Percentiles rank a stretch among this genome's conserved stretches.
Evolutionary conservation across 2,797 vertebrate genomes (phyloP).

Genomic region (Synanceia verrucosa): DNA sequence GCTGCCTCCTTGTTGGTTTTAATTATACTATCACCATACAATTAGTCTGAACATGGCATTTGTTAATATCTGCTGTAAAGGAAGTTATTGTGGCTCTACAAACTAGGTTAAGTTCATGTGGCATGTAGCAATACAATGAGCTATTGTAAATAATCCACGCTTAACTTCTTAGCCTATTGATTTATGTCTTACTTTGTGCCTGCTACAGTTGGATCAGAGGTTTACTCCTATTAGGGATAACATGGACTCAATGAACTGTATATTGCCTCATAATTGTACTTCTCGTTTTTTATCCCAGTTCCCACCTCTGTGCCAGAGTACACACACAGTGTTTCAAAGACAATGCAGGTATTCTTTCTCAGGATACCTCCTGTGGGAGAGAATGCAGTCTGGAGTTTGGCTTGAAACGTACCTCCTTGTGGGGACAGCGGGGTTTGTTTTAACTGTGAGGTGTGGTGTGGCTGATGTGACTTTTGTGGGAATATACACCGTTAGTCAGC

Average conservation of each 20-base stretch:
- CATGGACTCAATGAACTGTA: constrained; percentile 38
- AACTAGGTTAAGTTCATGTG: constrained; percentile 52
- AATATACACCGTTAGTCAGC: constrained; percentile 1
- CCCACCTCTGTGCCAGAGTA: constrained; percentile 45
- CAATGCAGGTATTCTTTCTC: constrained; percentile 55
- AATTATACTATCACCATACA: neutral
- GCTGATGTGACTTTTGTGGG: constrained; percentile 27
- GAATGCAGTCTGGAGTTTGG: constrained; percentile 41
- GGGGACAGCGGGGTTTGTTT: constrained; percentile 47
- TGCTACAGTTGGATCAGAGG: constrained; percentile 35
- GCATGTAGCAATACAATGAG: constrained; percentile 47
- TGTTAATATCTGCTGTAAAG: constrained; percentile 46
- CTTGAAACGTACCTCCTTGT: constrained; percentile 41
- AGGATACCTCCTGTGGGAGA: constrained; percentile 46
- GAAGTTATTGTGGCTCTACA: constrained; percentile 27
- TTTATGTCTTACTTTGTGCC: constrained; percentile 51
- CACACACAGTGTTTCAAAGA: constrained; percentile 47
- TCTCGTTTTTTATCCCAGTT: constrained; percentile 30
- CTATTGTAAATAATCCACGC: constrained; percentile 52
- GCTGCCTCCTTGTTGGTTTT: neutral
- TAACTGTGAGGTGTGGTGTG: constrained; percentile 38
- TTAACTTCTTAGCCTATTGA: constrained; percentile 66
- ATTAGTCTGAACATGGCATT: constrained; percentile 7
- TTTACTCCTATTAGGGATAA: constrained; percentile 32
- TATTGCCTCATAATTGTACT: constrained; percentile 33